A percentile compares a stretch with the other conserved stretches of the same genome.
Evolutionary conservation across 2,797 vertebrate species (phyloP).

Genomic region (Cyprinella venusta): DNA sequence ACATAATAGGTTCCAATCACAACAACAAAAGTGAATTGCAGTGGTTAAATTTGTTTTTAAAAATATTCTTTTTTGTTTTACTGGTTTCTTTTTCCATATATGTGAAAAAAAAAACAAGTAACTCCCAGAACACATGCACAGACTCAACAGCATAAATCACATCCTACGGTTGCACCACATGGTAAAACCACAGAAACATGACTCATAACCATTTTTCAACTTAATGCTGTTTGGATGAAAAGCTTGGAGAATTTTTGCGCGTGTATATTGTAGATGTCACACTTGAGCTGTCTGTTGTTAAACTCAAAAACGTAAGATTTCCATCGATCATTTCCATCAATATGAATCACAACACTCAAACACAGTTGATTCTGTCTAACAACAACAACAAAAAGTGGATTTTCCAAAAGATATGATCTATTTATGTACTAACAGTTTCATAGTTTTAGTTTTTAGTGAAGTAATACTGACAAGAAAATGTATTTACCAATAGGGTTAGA

Average conservation of each 20-base stretch:
- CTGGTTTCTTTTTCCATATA: background rate
- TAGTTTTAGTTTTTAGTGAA: background rate
- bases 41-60: background rate
- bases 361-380: background rate
- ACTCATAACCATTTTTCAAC: slow-evolving; percentile 14
- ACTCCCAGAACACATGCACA: background rate
- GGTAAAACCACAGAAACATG: slow-evolving; percentile 19
- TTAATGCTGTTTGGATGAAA: slow-evolving; percentile 9
- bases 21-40: background rate
- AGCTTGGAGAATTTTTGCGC: background rate
- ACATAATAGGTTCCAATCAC: background rate
- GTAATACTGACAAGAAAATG: background rate
- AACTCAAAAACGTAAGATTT: slow-evolving; percentile 1
- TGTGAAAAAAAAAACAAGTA: background rate
- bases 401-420: background rate
- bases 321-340: background rate
- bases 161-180: slow-evolving; percentile 1
- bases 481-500: background rate
- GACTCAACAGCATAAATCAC: slow-evolving; percentile 22
- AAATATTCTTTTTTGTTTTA: background rate
- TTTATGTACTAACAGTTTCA: background rate
- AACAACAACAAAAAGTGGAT: background rate
- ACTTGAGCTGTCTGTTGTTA: background rate
- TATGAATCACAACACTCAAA: background rate
- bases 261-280: background rate